phyloP scores from a whole-genome alignment of 2,113 vertebrate genomes.

The Phycodurus eques region DNA sequence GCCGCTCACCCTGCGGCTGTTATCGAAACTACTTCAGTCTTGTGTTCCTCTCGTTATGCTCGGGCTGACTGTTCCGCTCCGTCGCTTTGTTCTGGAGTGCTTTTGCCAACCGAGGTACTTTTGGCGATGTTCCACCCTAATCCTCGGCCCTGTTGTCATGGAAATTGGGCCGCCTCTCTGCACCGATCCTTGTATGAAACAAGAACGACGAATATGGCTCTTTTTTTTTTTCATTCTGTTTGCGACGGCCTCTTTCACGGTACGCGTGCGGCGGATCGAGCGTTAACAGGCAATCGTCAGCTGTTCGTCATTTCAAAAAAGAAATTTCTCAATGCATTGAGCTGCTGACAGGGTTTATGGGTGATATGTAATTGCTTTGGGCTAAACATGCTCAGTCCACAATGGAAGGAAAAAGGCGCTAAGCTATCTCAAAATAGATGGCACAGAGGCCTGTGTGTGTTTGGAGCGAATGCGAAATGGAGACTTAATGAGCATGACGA shows the following conservation, averaged over 20 bases:
- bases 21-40: neutral
- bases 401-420: constrained; percentile 35
- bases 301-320: constrained; percentile 45
- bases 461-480: constrained; percentile 26
- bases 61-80: constrained; percentile 10
- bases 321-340: constrained; percentile 21
- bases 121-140: constrained; percentile 64
- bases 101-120: constrained; percentile 67
- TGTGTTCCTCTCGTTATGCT: too few species aligned
- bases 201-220: constrained; percentile 58
- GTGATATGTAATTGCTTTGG: constrained; percentile 53
- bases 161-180: constrained; percentile 68
- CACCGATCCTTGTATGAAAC: constrained; percentile 54
- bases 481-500: constrained; percentile 22
- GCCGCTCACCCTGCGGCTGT: too few species aligned
- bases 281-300: constrained; percentile 47
- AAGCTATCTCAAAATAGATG: constrained; percentile 40
- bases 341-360: constrained; percentile 33
- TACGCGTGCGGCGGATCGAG: constrained; percentile 16
- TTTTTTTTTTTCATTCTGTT: neutral
- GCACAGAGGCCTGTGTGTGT: constrained; percentile 33
- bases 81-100: constrained; percentile 51
- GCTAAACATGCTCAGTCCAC: constrained; percentile 36
- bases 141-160: constrained; percentile 75
- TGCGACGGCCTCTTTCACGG: neutral